Evolutionary conservation across 2,797 vertebrate species (phyloP).

Genomic region (Helostoma temminkii): DNA sequence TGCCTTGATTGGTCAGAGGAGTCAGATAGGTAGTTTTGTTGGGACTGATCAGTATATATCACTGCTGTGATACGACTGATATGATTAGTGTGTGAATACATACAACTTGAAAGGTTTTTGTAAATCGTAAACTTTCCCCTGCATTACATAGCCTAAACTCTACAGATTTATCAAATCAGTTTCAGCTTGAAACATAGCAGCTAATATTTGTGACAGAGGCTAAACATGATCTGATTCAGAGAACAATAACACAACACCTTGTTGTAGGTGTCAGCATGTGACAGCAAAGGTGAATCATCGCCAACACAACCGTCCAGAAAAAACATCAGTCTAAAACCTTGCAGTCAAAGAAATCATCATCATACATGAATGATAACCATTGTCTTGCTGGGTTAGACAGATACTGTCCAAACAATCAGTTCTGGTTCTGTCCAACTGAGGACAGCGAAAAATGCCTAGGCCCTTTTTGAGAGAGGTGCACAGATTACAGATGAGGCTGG

Average conservation of each 20-base stretch:
- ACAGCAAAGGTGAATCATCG: neutral
- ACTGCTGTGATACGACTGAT: too few relatives aligned
- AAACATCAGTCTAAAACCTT: neutral
- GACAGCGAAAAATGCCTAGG: constrained; percentile 19
- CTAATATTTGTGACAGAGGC: neutral
- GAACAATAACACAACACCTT: too few relatives aligned
- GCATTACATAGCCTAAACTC: neutral
- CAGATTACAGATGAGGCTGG: constrained; percentile 26
- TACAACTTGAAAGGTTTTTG: neutral
- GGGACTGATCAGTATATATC: too few relatives aligned
- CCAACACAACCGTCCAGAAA: neutral
- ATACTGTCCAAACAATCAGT: neutral
- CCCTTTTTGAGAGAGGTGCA: neutral
- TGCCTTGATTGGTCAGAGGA: too few relatives aligned
- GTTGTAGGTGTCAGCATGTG: neutral
- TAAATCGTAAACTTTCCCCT: neutral
- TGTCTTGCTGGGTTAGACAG: neutral
- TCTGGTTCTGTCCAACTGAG: constrained; percentile 37
- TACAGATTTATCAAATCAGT: neutral
- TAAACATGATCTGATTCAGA: neutral
- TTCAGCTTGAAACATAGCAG: constrained; percentile 1
- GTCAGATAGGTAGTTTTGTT: too few relatives aligned
- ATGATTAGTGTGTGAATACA: neutral
- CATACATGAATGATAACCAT: too few relatives aligned
- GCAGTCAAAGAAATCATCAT: neutral